These are phyloP conservation scores for Cephalotes varians DNA, from an alignment of 2,888 invertebrate genomes.

Conservation along the genomic window DNA sequence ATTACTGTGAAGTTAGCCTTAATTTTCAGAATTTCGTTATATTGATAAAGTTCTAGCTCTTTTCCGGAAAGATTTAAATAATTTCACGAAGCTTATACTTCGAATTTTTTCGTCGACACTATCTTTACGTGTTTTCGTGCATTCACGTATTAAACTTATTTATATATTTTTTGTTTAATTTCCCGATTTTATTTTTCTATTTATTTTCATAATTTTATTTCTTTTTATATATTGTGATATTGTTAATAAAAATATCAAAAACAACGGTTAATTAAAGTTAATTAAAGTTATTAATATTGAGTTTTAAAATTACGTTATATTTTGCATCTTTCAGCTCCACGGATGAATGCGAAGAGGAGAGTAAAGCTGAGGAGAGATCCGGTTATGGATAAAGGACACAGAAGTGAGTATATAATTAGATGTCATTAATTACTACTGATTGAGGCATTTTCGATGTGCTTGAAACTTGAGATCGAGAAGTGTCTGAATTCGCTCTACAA, in stretches of 20 bases:
- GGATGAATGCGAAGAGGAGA: conserved; percentile 90
- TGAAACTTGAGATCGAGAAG: conserved; percentile 24
- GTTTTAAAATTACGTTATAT: conserved; percentile 20
- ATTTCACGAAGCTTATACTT: background rate
- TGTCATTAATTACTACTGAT: conserved; percentile 19
- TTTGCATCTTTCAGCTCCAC: conserved; percentile 74
- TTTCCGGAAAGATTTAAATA: background rate
- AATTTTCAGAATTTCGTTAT: background rate
- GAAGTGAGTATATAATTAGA: conserved; percentile 89
- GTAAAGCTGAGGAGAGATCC: conserved; percentile 92
- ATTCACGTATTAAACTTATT: conserved; percentile 16
- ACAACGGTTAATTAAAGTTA: background rate
- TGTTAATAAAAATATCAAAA: conserved; percentile 4
- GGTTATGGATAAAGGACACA: conserved; percentile 92
- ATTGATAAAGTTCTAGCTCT: background rate
- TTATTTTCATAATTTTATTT: background rate
- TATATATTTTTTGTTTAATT: background rate
- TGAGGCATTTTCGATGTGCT: conserved; percentile 6
- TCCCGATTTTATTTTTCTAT: background rate
- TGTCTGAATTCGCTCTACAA: background rate
- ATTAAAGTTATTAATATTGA: background rate
- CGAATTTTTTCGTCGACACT: background rate
- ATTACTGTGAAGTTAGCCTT: background rate
- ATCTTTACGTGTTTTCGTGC: background rate
- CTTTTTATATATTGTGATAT: background rate